A percentile compares a stretch with the other conserved stretches of the same genome.
These are phyloP conservation scores for Alligator mississippiensis DNA, from an alignment of 2,113 vertebrate species.

Conservation along the genomic window DNA sequence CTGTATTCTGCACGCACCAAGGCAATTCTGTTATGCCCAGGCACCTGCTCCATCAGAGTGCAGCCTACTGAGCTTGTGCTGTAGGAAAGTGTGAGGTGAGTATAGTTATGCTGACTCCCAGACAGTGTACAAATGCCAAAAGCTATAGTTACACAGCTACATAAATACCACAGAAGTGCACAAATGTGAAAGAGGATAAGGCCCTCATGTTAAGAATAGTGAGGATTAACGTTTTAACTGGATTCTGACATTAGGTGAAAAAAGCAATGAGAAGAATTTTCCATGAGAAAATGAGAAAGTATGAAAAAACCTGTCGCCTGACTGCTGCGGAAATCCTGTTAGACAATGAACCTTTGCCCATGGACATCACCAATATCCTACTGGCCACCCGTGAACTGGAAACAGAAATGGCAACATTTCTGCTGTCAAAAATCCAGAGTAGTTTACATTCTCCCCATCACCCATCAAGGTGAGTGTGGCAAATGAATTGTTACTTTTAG, in stretches of 20 bases:
- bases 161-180: neutral
- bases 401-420: slow-evolving; percentile 30
- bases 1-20: no score
- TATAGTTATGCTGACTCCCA: no score
- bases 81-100: no score
- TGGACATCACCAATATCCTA: slow-evolving; percentile 72
- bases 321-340: slow-evolving; percentile 70
- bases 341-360: slow-evolving; percentile 12
- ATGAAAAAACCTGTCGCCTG: slow-evolving; percentile 49
- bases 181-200: neutral
- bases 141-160: neutral
- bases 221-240: neutral
- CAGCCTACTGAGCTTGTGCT: no score
- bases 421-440: slow-evolving; percentile 68
- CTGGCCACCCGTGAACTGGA: slow-evolving; percentile 46
- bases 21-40: no score
- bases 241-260: slow-evolving; percentile 55
- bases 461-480: slow-evolving; percentile 48
- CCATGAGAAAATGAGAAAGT: slow-evolving; percentile 55
- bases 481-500: accelerated
- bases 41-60: no score
- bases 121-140: neutral
- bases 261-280: slow-evolving; percentile 68
- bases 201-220: neutral
- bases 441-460: slow-evolving; percentile 24